Conservation (phyloP, 2,113 vertebrate species). For the Amia ocellicauda region DNA sequence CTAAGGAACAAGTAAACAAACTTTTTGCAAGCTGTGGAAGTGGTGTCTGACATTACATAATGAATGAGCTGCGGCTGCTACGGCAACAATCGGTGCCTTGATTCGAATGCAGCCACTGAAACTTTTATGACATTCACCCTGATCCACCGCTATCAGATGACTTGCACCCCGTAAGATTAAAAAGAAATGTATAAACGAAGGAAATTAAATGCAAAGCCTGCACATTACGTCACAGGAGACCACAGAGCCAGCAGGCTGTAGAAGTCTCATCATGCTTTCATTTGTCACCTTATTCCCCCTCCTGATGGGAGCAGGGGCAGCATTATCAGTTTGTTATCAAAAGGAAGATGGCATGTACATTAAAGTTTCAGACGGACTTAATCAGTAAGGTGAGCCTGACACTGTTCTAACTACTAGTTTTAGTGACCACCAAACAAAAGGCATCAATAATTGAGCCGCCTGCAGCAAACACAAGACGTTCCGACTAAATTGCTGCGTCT, state of each 20-base stretch:
- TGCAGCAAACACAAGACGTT: neutral
- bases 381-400: slow-evolving; percentile 70
- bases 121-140: slow-evolving; percentile 54
- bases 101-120: slow-evolving; percentile 48
- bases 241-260: no score
- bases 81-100: slow-evolving; percentile 50
- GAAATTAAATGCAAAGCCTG: neutral
- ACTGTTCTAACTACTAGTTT: slow-evolving; percentile 65
- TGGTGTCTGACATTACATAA: slow-evolving; percentile 49
- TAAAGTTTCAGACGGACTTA: slow-evolving; percentile 69
- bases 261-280: slow-evolving; percentile 13
- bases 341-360: slow-evolving; percentile 55
- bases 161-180: slow-evolving; percentile 26
- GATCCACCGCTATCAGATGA: slow-evolving; percentile 46
- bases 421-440: slow-evolving; percentile 59
- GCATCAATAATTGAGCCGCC: slow-evolving; percentile 65
- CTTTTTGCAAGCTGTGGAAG: neutral
- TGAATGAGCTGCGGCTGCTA: slow-evolving; percentile 49
- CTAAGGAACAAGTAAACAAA: neutral
- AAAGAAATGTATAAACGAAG: slow-evolving; percentile 5
- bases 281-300: neutral
- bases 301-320: neutral
- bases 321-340: slow-evolving; percentile 37
- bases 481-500: slow-evolving; percentile 8
- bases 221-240: no score